phyloP scores from a whole-genome alignment of 2,888 invertebrate species.

The Drosophila borealis region DNA sequence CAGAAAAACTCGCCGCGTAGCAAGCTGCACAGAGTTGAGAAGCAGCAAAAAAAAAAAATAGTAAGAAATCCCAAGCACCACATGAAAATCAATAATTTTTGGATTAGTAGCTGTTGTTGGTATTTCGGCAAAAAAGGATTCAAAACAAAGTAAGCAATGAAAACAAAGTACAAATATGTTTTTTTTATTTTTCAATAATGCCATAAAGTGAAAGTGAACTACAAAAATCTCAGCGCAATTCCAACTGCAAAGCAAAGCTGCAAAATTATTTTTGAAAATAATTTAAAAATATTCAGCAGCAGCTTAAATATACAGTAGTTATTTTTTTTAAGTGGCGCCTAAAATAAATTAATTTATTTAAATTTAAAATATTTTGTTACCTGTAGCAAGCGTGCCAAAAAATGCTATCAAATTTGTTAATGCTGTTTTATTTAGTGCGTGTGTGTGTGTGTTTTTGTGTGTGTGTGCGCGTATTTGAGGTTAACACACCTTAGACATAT shows the following conservation, averaged over 20 bases:
- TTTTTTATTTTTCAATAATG: neutral
- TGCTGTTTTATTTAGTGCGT: slow-evolving; percentile 32
- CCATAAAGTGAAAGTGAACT: neutral
- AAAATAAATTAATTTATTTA: neutral
- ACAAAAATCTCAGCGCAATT: neutral
- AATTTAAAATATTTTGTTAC: slow-evolving; percentile 6
- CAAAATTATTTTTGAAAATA: neutral
- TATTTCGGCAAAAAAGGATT: slow-evolving; percentile 39
- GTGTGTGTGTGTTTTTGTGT: slow-evolving; percentile 28
- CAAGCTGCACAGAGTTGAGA: neutral
- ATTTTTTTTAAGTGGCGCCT: neutral
- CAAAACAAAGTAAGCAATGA: slow-evolving; percentile 64
- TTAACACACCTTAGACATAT: slow-evolving; percentile 85
- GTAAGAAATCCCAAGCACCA: slow-evolving; percentile 1
- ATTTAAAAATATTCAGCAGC: neutral
- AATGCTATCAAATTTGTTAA: slow-evolving; percentile 24
- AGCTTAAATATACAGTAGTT: neutral
- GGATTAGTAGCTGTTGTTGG: slow-evolving; percentile 81
- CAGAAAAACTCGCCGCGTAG: slow-evolving; percentile 30
- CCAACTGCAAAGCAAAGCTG: neutral
- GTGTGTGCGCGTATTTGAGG: slow-evolving; percentile 73
- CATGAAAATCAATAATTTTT: slow-evolving; percentile 82
- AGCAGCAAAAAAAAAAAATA: neutral
- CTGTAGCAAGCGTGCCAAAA: slow-evolving; percentile 45
- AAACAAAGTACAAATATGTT: neutral